phyloP scores from a whole-genome alignment of 2,888 invertebrate genomes.

The Hecatera dysodea region DNA sequence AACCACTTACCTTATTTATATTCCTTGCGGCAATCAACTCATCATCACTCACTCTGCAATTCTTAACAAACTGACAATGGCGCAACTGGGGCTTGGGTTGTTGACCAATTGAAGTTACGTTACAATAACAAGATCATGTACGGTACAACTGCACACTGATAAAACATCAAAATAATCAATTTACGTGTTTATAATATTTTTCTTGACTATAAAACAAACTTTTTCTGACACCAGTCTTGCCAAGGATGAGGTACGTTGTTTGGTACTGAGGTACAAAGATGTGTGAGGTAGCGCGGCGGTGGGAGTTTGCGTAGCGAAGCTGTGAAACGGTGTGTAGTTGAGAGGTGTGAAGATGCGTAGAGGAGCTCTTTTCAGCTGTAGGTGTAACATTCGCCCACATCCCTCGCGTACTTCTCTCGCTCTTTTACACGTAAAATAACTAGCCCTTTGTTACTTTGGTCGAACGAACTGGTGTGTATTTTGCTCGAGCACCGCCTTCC shows the following conservation, averaged over 20 bases:
- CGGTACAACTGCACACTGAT: not conserved
- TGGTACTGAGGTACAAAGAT: not conserved
- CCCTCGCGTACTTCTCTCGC: too few relatives aligned
- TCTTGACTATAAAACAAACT: not conserved
- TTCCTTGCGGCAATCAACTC: not conserved
- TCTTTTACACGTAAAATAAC: too few relatives aligned
- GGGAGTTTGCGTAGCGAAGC: too few relatives aligned
- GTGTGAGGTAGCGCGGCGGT: too few relatives aligned
- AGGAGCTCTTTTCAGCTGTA: not conserved
- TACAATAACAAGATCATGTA: not conserved
- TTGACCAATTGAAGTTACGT: conserved; percentile 1
- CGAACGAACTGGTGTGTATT: too few relatives aligned
- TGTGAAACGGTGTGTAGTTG: too few relatives aligned
- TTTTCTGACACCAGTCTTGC: too few relatives aligned
- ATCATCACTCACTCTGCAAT: not conserved
- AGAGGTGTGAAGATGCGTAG: too few relatives aligned
- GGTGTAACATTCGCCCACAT: too few relatives aligned
- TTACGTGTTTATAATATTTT: not conserved
- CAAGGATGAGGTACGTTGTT: not conserved
- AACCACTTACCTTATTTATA: conserved; percentile 11
- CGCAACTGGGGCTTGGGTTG: not conserved
- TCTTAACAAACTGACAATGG: not conserved
- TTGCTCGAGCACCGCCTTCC: too few relatives aligned
- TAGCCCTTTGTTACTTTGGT: too few relatives aligned
- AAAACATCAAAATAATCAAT: not conserved